These are phyloP conservation scores for Timema podura DNA, from an alignment of 2,888 invertebrate species.

Conservation along the genomic window DNA sequence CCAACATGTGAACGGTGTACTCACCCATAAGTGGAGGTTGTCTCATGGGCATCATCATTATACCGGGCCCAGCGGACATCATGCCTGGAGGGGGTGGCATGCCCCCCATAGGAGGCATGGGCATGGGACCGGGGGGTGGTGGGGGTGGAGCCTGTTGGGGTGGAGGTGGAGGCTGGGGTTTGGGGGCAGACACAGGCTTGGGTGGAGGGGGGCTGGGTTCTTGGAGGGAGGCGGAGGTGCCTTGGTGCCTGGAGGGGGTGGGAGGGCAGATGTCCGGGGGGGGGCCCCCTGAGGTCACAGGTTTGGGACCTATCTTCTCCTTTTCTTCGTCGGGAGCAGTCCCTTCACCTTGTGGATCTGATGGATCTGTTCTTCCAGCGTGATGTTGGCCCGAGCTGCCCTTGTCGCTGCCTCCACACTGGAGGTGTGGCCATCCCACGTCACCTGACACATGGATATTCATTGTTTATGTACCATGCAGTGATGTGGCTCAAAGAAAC, in stretches of 20 bases:
- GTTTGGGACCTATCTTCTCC: conserved; percentile 93
- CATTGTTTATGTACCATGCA: too few relatives aligned
- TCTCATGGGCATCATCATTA: conserved; percentile 61
- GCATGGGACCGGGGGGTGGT: conserved; percentile 46
- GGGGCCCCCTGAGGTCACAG: conserved; percentile 50
- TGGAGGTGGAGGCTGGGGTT: conserved; percentile 27
- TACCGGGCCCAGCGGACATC: conserved; percentile 51
- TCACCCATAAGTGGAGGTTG: conserved; percentile 57
- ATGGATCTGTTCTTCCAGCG: conserved; percentile 94
- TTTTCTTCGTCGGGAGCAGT: conserved; percentile 93
- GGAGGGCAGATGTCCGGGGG: conserved; percentile 22
- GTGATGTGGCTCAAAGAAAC: too few relatives aligned
- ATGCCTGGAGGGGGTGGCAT: conserved; percentile 48
- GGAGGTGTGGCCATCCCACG: conserved; percentile 98
- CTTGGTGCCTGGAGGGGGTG: conserved; percentile 42
- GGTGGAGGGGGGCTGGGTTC: conserved; percentile 19
- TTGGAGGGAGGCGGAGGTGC: conserved; percentile 48
- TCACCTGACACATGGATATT: conserved; percentile 56
- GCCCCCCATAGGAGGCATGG: conserved; percentile 41
- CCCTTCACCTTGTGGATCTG: conserved; percentile 97
- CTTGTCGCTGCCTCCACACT: conserved; percentile 94
- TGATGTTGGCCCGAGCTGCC: conserved; percentile 91
- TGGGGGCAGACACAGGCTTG: conserved; percentile 29
- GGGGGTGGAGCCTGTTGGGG: conserved; percentile 48
- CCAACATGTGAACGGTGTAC: conserved; percentile 29